These are phyloP conservation scores for Phainopepla nitens DNA, from an alignment of 2,113 vertebrate species.

Conservation along the genomic window DNA sequence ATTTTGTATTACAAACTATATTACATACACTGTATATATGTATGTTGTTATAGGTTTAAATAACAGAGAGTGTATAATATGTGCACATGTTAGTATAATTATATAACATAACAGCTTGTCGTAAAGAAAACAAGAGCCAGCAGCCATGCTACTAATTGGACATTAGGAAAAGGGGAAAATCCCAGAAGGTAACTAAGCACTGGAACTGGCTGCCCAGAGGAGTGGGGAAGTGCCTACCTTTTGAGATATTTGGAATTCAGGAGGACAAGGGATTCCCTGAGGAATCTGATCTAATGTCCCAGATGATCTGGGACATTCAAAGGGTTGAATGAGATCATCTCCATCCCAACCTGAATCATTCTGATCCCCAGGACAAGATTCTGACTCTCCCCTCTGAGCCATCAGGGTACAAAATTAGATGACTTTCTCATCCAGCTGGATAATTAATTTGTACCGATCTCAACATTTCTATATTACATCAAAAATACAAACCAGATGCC, in stretches of 20 bases:
- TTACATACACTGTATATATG: neutral
- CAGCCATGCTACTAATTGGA: fast-evolving
- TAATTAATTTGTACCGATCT: neutral
- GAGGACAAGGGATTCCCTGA: neutral
- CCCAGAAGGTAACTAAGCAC: neutral
- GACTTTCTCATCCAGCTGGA: neutral
- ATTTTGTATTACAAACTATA: neutral
- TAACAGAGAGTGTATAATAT: neutral
- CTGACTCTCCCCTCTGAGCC: neutral
- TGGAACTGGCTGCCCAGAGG: neutral
- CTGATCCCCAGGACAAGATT: neutral
- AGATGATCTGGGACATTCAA: neutral
- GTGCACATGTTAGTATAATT: neutral
- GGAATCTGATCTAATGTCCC: neutral
- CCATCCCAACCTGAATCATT: neutral
- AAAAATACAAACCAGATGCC: neutral
- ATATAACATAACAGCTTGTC: neutral
- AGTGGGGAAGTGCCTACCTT: neutral
- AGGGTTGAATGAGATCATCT: neutral
- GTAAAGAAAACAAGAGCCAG: neutral
- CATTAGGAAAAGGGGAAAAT: neutral
- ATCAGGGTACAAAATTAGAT: neutral
- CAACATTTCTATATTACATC: neutral
- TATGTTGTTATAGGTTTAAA: neutral
- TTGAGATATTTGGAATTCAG: neutral